A percentile compares a stretch with the other conserved stretches of the same genome.
Conservation (phyloP, 1,140 invertebrate species). For the Ostrea denselamellosa region DNA sequence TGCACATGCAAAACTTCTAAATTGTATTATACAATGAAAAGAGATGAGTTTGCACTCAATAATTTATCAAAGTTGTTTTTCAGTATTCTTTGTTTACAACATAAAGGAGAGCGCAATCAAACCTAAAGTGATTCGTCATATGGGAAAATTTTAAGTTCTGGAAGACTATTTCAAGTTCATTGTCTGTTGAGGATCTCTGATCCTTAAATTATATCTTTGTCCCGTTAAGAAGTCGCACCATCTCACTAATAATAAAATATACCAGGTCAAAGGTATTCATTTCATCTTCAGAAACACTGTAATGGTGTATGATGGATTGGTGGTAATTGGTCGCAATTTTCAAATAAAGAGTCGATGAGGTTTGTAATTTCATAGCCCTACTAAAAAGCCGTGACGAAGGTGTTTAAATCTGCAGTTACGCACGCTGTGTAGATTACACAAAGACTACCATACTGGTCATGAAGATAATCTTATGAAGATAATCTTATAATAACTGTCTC, state of each 20-base stretch:
- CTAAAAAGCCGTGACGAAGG: not conserved
- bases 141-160: not conserved
- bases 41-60: not conserved
- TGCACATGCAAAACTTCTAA: not conserved
- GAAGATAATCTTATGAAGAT: not conserved
- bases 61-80: not conserved
- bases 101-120: not conserved
- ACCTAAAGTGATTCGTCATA: conserved; percentile 23
- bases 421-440: not conserved
- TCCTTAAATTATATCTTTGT: conserved; percentile 33
- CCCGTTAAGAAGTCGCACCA: conserved; percentile 11
- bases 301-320: not conserved
- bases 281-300: conserved; percentile 16
- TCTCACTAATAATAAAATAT: not conserved
- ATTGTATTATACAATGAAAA: not conserved
- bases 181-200: not conserved
- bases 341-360: conserved; percentile 29
- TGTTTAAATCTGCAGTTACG: not conserved
- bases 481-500: not conserved
- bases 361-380: conserved; percentile 24
- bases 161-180: not conserved
- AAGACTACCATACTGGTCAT: not conserved
- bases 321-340: conserved; percentile 24
- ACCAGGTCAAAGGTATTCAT: conserved; percentile 5
- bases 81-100: not conserved